Conservation (phyloP, 2,113 vertebrate species). For the Corythoichthys intestinalis region DNA sequence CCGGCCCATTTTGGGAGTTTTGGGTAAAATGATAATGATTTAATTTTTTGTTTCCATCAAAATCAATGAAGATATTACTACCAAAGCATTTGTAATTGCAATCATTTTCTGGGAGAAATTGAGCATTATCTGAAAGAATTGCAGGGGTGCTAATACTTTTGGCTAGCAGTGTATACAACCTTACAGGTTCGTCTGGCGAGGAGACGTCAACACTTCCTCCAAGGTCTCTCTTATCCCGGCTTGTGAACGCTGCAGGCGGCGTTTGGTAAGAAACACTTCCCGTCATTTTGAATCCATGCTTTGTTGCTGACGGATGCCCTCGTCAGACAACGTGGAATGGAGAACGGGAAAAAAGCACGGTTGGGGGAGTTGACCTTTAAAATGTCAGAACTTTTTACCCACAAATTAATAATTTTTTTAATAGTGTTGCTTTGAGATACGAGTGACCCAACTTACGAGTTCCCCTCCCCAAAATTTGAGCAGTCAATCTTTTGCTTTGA, state of each 20-base stretch:
- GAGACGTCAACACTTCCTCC: background rate
- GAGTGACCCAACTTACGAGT: background rate
- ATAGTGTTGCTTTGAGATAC: background rate
- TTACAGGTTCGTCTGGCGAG: background rate
- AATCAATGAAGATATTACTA: too few relatives aligned
- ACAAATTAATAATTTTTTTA: background rate
- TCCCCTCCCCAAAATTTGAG: background rate
- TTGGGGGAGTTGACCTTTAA: background rate
- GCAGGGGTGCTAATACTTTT: too few relatives aligned
- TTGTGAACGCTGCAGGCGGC: background rate
- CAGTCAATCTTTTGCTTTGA: background rate
- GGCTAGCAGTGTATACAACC: background rate
- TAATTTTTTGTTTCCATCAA: too few relatives aligned
- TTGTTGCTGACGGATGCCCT: background rate
- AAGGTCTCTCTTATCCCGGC: background rate
- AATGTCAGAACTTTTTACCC: background rate
- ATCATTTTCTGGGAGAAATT: too few relatives aligned
- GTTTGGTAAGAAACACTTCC: background rate
- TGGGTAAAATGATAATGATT: too few relatives aligned
- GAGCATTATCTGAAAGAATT: too few relatives aligned
- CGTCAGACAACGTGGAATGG: background rate
- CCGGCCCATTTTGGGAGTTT: too few relatives aligned
- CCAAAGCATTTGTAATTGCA: too few relatives aligned
- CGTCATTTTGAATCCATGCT: background rate
- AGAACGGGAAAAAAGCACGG: background rate